Conservation (phyloP, 2,797 vertebrate genomes). For the Apogon talboti region DNA sequence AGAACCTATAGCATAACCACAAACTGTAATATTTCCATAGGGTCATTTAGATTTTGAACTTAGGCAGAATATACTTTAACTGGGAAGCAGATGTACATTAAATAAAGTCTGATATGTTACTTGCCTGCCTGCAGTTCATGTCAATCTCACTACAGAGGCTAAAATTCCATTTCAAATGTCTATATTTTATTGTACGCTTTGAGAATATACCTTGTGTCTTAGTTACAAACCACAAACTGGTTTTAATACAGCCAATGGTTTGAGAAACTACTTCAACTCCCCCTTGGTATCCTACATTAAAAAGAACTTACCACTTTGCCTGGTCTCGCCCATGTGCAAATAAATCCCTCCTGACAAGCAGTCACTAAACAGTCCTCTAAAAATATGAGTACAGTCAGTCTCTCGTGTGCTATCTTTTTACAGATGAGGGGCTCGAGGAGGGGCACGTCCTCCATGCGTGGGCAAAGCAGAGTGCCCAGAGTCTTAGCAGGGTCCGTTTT, state of each 20-base stretch:
- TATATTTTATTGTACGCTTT: constrained; percentile 42
- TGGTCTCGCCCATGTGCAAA: constrained; percentile 99
- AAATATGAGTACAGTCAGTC: constrained; percentile 98
- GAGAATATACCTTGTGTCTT: constrained; percentile 31
- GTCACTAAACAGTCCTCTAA: constrained; percentile 99
- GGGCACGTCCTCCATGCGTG: constrained; percentile 97
- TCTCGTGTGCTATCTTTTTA: constrained; percentile 99
- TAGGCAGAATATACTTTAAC: constrained; percentile 37
- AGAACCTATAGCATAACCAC: constrained; percentile 46
- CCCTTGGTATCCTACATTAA: constrained; percentile 70
- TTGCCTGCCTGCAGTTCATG: constrained; percentile 39
- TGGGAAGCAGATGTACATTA: constrained; percentile 52
- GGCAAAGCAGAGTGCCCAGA: constrained; percentile 94
- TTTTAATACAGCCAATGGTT: constrained; percentile 23
- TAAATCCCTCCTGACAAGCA: constrained; percentile 99
- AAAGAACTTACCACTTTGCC: constrained; percentile 98
- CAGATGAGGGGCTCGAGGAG: constrained; percentile 98
- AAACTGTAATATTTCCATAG: constrained; percentile 39
- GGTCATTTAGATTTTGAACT: constrained; percentile 39
- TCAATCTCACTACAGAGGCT: constrained; percentile 52
- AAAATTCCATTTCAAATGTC: constrained; percentile 46
- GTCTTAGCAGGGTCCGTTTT: constrained; percentile 96
- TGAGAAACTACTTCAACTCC: constrained; percentile 42
- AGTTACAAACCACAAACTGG: constrained; percentile 30
- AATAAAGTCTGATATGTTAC: constrained; percentile 47